Conservation (phyloP, 2,113 vertebrate species). For the Thunnus maccoyii region DNA sequence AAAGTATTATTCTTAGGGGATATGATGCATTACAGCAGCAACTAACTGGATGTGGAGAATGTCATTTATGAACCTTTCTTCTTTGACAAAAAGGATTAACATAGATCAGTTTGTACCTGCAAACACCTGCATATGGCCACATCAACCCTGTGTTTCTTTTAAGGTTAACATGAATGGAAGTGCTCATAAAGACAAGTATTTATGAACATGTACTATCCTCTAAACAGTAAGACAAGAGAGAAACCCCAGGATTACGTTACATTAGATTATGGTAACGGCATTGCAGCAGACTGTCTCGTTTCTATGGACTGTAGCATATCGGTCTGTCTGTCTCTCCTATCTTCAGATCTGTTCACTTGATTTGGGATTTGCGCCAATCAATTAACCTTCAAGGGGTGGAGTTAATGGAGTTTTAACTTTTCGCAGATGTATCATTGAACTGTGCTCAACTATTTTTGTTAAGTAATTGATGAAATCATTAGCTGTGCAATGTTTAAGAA, state of each 20-base stretch:
- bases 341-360: background rate
- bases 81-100: slow-evolving; percentile 8
- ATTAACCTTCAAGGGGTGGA: background rate
- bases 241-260: slow-evolving; percentile 7
- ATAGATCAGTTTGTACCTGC: slow-evolving; percentile 3
- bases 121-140: background rate
- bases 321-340: slow-evolving; percentile 4
- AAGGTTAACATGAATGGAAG: slow-evolving; percentile 22
- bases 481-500: background rate
- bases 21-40: slow-evolving; percentile 19
- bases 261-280: slow-evolving; percentile 1
- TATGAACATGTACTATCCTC: slow-evolving; percentile 13
- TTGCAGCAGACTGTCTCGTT: background rate
- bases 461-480: background rate
- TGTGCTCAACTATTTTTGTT: background rate
- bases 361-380: background rate
- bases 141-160: background rate
- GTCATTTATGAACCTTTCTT: background rate
- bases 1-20: slow-evolving; percentile 21
- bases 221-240: background rate
- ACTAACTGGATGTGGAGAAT: background rate
- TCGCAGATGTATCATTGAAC: background rate
- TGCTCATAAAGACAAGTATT: slow-evolving; percentile 1
- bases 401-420: background rate
- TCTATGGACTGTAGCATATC: background rate